phyloP scores from a whole-genome alignment of 2,797 vertebrate genomes.

The Pelobates cultripes region DNA sequence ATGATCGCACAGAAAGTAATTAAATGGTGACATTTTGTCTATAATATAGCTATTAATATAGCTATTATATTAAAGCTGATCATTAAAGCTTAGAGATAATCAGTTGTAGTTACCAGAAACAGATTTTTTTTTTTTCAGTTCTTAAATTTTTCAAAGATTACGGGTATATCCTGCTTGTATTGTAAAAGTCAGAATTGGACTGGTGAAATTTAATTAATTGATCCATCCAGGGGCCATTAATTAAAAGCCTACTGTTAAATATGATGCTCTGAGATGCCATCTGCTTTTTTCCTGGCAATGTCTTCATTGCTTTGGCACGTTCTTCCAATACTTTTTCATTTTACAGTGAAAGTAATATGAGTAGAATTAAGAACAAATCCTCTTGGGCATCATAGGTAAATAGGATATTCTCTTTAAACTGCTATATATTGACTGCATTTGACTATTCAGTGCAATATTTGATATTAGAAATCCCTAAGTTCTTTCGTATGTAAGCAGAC shows the following conservation, averaged over 20 bases:
- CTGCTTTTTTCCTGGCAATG: slow-evolving; percentile 41
- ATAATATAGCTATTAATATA: not conserved
- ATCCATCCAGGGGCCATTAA: slow-evolving; percentile 43
- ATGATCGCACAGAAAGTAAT: too few species aligned
- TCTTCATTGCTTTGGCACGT: slow-evolving; percentile 27
- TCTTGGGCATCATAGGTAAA: slow-evolving; percentile 1
- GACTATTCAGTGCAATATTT: too few species aligned
- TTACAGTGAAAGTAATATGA: slow-evolving; percentile 10
- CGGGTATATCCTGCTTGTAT: not conserved
- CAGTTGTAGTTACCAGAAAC: not conserved
- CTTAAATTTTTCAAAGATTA: slow-evolving; percentile 1
- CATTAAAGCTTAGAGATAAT: not conserved
- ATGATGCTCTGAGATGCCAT: slow-evolving; percentile 40
- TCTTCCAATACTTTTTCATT: slow-evolving; percentile 26
- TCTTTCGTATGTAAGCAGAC: too few species aligned
- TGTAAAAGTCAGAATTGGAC: slow-evolving; percentile 16
- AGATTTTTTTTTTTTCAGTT: not conserved
- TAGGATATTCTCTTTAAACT: not conserved
- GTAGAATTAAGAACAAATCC: slow-evolving; percentile 18
- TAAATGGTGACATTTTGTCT: not conserved
- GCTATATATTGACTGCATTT: too few species aligned
- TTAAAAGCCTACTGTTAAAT: slow-evolving; percentile 41
- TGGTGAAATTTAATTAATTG: slow-evolving; percentile 33
- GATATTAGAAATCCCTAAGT: too few species aligned
- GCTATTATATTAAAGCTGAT: not conserved